Evolutionary conservation across 2,797 vertebrate genomes (phyloP).

Genomic region (Gallinago stenura): DNA sequence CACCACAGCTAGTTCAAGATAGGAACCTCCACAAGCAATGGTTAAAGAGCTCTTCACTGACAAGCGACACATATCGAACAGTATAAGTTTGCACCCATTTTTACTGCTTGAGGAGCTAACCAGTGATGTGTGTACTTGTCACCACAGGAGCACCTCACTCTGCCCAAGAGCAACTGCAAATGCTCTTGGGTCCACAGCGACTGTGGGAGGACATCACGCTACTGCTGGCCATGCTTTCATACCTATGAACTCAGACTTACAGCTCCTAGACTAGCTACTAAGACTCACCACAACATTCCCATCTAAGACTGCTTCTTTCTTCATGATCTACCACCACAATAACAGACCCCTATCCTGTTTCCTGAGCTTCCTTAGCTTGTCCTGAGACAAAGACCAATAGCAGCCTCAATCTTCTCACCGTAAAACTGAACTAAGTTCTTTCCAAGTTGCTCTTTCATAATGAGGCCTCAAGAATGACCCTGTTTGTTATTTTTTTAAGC

Average conservation of each 20-base stretch:
- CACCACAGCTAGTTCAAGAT: not conserved
- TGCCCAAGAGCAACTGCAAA: not conserved
- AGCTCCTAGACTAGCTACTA: not conserved
- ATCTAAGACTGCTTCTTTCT: not conserved
- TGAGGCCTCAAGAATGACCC: not conserved
- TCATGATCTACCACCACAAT: rapidly evolving
- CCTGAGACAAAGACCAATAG: not conserved
- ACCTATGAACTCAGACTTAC: not conserved
- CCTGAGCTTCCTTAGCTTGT: not conserved
- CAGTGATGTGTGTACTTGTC: not conserved
- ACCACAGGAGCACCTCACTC: not conserved
- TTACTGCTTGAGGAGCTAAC: not conserved
- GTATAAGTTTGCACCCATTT: not conserved
- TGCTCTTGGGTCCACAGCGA: not conserved
- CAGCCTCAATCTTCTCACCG: not conserved
- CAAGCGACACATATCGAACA: not conserved
- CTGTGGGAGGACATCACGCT: not conserved
- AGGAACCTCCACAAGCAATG: not conserved
- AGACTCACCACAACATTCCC: not conserved
- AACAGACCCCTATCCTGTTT: not conserved
- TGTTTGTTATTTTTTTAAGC: not conserved
- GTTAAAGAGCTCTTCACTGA: not conserved
- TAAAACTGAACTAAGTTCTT: not conserved
- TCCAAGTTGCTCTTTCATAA: not conserved
- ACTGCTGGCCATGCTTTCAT: not conserved